Evolutionary conservation across 2,797 vertebrate genomes (phyloP), one percentile per base, ranked within the genome.

Genomic region (Anguilla pacifica): DNA sequence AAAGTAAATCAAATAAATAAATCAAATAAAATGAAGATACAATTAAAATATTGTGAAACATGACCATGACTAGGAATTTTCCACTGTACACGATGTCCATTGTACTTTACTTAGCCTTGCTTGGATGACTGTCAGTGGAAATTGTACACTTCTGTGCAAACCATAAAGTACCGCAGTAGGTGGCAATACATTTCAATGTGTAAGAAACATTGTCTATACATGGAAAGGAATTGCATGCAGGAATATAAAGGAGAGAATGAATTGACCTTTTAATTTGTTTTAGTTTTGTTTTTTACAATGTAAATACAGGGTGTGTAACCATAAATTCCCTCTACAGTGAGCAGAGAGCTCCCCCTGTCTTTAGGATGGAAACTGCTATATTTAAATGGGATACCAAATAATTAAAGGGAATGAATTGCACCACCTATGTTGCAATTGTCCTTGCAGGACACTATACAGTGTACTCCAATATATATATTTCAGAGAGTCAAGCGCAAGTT

Each of bases 311-410:
- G 49, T 61, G 53, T 84, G 64, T 87, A 84, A 87, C 74, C 82
- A 84, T 72, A 67, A 49, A 70, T 51, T 46, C 53, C 11, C 46
- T 28, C 51, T 86, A 67, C 70, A 74, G 77, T 83, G 83, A 88
- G 83, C 85, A 72, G 51, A 64, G 86, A 91, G 90, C 85, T 85
- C 49, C 88, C 86, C 55, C 88, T 87, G 53, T 87, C 88, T 87
- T 85, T 28, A 39, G 59, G 67, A 87, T 83, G 61, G 49, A 61
- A 35, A 86, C 57, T 7, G 11, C 74, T 22, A 31, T 9, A 59
- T 61, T 67, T 67, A 43, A 67, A 67, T 46, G 7, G 39, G 13
- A 51, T 49, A 49, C 43, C 49, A 85, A 17, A 61, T n/a, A 9
- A 82, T 13, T 82, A 43, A 82, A 43, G 39, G 55, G 28, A 61